Percentiles rank a stretch among this genome's conserved stretches.
Conservation (phyloP, 1,140 invertebrate species). For the Telenomus remus region DNA sequence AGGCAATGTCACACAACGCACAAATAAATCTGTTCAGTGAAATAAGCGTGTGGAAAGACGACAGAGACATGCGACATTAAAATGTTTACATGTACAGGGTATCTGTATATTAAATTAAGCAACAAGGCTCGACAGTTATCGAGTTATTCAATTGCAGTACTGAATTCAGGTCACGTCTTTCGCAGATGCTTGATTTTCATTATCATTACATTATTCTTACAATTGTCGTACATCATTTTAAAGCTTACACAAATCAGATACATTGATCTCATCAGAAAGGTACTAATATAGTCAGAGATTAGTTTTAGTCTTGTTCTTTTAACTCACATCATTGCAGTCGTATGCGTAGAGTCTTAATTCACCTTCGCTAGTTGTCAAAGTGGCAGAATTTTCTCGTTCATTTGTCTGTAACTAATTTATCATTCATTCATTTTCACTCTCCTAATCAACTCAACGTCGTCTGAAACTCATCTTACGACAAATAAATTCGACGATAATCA, state of each 20-base stretch:
- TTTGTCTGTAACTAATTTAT: conserved; percentile 70
- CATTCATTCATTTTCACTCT: background rate
- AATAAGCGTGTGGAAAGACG: conserved; percentile 58
- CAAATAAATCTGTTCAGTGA: conserved; percentile 58
- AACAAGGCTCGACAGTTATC: conserved; percentile 16
- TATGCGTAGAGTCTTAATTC: conserved; percentile 73
- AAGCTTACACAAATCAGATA: conserved; percentile 16
- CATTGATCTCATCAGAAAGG: conserved; percentile 7
- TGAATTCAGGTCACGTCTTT: conserved; percentile 28
- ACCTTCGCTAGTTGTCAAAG: conserved; percentile 73
- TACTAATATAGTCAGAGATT: background rate
- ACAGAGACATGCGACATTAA: conserved; percentile 74
- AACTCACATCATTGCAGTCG: conserved; percentile 74
- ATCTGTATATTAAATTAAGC: conserved; percentile 44
- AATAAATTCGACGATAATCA: no score
- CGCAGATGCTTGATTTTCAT: conserved; percentile 26
- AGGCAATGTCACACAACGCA: conserved; percentile 65
- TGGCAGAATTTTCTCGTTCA: conserved; percentile 73
- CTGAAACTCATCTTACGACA: no score
- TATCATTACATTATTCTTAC: conserved; percentile 14
- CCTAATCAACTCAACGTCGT: no score
- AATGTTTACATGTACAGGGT: conserved; percentile 68
- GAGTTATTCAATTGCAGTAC: conserved; percentile 18
- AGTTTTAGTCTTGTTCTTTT: no score
- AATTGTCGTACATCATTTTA: conserved; percentile 10